These are phyloP conservation scores for Drosophila austrosaltans DNA, from an alignment of 2,888 invertebrate genomes.

Conservation along the genomic window DNA sequence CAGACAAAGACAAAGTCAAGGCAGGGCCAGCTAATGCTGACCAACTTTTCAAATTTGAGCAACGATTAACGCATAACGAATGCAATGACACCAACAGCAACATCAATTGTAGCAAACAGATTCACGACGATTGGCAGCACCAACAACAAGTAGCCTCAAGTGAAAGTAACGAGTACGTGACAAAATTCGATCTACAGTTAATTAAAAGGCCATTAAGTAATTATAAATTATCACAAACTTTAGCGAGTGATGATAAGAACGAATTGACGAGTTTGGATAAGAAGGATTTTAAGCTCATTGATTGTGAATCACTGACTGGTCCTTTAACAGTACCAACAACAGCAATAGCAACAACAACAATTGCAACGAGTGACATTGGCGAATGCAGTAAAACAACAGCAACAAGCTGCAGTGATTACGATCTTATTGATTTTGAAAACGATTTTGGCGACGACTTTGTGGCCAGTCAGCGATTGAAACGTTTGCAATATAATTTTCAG, in stretches of 20 bases:
- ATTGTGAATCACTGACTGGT: conserved; percentile 17
- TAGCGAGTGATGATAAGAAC: conserved; percentile 2
- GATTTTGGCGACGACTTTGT: conserved; percentile 79
- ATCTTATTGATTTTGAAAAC: conserved; percentile 73
- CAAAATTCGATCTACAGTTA: background rate
- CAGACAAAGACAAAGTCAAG: conserved; percentile 39
- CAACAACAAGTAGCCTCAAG: conserved; percentile 16
- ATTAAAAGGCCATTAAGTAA: conserved; percentile 1
- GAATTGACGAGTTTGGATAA: conserved; percentile 16
- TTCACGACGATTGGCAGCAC: conserved; percentile 13
- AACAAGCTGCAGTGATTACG: conserved; percentile 66
- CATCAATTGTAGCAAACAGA: conserved; percentile 25
- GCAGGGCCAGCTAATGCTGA: conserved; percentile 13
- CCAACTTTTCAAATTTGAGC: conserved; percentile 9
- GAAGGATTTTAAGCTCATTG: conserved; percentile 12
- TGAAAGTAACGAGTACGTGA: conserved; percentile 31
- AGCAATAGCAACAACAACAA: conserved; percentile 3
- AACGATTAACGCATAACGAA: conserved; percentile 20
- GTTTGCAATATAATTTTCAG: conserved; percentile 84
- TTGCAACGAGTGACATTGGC: background rate
- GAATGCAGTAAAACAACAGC: conserved; percentile 30
- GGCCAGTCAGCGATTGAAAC: conserved; percentile 84
- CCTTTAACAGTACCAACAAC: conserved; percentile 10
- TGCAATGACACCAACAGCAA: conserved; percentile 14
- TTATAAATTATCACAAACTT: background rate